Percentiles rank a stretch among this genome's conserved stretches.
Evolutionary conservation across 2,113 vertebrate species (phyloP).

Genomic region (Chrysemys picta): DNA sequence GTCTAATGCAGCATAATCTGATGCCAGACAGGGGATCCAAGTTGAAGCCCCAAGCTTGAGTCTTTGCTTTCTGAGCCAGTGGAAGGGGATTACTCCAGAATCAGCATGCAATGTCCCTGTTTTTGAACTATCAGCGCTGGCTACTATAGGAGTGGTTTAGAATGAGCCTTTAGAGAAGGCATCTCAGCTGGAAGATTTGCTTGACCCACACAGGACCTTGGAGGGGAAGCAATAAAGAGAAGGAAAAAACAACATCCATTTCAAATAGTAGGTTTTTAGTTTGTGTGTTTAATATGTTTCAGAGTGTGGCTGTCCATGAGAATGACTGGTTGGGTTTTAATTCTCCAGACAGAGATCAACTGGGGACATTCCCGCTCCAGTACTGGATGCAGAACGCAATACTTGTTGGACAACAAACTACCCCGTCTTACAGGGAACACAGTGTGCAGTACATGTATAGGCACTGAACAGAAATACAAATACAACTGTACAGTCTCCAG

Average conservation of each 20-base stretch:
- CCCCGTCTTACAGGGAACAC: slow-evolving; percentile 63
- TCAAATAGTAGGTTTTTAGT: background rate
- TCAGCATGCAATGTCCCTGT: background rate
- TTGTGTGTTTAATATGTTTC: background rate
- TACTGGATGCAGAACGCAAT: slow-evolving; percentile 2
- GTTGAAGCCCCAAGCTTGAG: background rate
- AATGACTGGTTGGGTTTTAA: background rate
- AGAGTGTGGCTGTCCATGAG: background rate
- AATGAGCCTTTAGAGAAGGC: background rate
- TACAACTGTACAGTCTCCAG: slow-evolving; percentile 59
- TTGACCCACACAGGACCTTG: background rate
- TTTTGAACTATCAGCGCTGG: background rate
- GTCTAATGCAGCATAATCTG: background rate
- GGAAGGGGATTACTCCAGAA: background rate
- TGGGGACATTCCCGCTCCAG: slow-evolving; percentile 17
- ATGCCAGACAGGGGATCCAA: background rate
- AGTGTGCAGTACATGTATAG: slow-evolving; percentile 75
- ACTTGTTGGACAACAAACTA: slow-evolving; percentile 42
- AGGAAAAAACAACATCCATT: background rate
- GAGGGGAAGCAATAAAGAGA: background rate
- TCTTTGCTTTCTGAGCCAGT: accelerated
- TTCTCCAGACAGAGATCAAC: slow-evolving; percentile 1
- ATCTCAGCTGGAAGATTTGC: background rate
- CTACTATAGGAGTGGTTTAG: background rate
- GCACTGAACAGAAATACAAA: slow-evolving; percentile 70